Percentiles rank a stretch among this genome's conserved stretches.
Conservation (phyloP, 2,888 invertebrate species). For the Hecatera dysodea region DNA sequence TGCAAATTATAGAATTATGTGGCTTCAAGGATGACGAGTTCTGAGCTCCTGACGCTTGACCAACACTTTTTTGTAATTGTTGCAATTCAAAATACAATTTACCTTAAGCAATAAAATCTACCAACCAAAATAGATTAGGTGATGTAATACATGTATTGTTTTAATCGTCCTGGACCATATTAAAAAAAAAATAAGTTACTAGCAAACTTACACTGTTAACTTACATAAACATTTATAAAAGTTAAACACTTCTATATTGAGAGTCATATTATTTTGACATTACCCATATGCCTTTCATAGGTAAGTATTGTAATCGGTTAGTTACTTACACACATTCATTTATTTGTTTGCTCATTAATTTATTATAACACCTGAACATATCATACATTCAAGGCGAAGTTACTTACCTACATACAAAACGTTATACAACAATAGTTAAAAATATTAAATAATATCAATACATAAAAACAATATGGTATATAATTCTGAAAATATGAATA, state of each 20-base stretch:
- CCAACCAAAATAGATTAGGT: not conserved
- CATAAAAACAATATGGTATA: slow-evolving; percentile 15
- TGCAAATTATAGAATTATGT: slow-evolving; percentile 24
- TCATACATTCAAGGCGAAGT: too few relatives aligned
- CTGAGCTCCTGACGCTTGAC: slow-evolving; percentile 9
- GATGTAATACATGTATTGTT: not conserved
- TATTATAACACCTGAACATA: too few relatives aligned
- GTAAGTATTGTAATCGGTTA: slow-evolving; percentile 9
- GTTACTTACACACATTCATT: not conserved
- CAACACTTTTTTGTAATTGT: slow-evolving; percentile 5
- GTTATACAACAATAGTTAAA: too few relatives aligned
- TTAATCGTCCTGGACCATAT: not conserved
- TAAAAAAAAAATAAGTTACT: too few relatives aligned
- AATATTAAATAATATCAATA: slow-evolving; percentile 23
- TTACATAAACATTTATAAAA: not conserved
- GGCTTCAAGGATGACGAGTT: slow-evolving; percentile 41
- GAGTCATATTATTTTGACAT: slow-evolving; percentile 1
- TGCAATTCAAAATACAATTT: not conserved
- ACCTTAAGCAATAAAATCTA: not conserved
- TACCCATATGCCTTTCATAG: slow-evolving; percentile 23
- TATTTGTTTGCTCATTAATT: too few relatives aligned
- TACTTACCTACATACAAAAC: too few relatives aligned
- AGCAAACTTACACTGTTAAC: not conserved
- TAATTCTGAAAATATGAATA: slow-evolving; percentile 7
- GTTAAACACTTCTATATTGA: not conserved